Percentiles rank a stretch among this genome's conserved stretches.
Conservation (phyloP, 2,888 invertebrate genomes). For the Diadromus collaris region DNA sequence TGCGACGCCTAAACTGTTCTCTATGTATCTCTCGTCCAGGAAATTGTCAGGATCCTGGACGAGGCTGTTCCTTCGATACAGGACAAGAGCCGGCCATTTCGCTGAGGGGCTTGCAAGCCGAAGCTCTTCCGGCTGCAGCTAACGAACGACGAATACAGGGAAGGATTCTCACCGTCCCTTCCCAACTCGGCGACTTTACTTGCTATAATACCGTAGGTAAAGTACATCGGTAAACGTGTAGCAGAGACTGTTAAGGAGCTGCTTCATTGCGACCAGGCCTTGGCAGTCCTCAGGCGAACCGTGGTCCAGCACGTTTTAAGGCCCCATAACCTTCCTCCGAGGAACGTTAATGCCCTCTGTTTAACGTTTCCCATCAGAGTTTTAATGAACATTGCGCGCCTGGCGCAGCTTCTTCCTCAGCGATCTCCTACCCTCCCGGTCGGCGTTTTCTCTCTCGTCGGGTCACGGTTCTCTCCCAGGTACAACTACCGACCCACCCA, state of each 20-base stretch:
- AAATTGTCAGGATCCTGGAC: background rate
- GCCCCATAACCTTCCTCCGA: slow-evolving; percentile 57
- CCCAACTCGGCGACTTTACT: background rate
- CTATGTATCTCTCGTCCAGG: background rate
- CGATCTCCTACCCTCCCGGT: slow-evolving; percentile 36
- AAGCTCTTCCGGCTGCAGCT: background rate
- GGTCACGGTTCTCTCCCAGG: slow-evolving; percentile 7
- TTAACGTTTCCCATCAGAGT: slow-evolving; percentile 73
- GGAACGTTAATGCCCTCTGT: slow-evolving; percentile 70
- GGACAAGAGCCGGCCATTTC: slow-evolving; percentile 8
- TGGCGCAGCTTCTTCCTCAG: slow-evolving; percentile 8
- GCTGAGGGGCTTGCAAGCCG: background rate
- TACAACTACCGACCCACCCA: slow-evolving; percentile 13
- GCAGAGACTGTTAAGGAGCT: slow-evolving; percentile 46
- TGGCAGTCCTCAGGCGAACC: slow-evolving; percentile 32
- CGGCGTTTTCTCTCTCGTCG: slow-evolving; percentile 51
- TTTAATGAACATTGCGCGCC: slow-evolving; percentile 71
- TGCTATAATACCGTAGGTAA: slow-evolving; percentile 28
- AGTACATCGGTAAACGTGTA: slow-evolving; percentile 47
- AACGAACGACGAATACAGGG: slow-evolving; percentile 22
- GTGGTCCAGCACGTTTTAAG: slow-evolving; percentile 59
- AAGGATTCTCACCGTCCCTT: background rate
- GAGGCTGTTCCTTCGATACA: background rate
- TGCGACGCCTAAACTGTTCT: background rate
- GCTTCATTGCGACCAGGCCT: slow-evolving; percentile 47